A percentile compares a stretch with the other conserved stretches of the same genome.
These are phyloP conservation scores for Meloidogyne hapla DNA, from an alignment of 1,140 invertebrate genomes.

Conservation along the genomic window DNA sequence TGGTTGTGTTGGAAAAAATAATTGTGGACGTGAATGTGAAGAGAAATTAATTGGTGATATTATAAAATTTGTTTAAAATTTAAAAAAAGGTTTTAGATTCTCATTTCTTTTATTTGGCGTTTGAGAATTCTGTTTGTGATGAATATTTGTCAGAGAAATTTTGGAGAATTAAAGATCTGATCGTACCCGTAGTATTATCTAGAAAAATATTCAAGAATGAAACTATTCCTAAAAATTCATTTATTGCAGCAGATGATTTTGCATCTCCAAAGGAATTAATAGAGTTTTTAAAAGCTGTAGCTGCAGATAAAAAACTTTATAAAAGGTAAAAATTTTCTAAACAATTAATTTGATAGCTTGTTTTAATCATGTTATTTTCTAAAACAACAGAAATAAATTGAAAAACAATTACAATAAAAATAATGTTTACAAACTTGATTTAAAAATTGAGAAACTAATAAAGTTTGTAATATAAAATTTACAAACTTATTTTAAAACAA, in stretches of 20 bases:
- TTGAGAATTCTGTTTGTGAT: conserved; percentile 13
- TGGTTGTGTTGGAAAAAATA: not conserved
- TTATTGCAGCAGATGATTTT: conserved; percentile 10
- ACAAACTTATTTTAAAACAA: no score
- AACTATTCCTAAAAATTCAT: not conserved
- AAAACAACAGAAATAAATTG: no score
- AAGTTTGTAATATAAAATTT: no score
- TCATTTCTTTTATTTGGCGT: conserved; percentile 13
- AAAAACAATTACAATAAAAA: no score
- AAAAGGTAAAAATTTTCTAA: not conserved
- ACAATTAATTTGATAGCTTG: no score
- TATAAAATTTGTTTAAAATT: not conserved
- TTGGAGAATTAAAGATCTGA: not conserved
- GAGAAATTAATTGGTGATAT: not conserved
- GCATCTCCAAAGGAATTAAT: not conserved
- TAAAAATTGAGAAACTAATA: no score
- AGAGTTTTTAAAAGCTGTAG: not conserved
- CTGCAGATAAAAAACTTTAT: not conserved
- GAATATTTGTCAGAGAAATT: conserved; percentile 8
- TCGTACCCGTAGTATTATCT: not conserved
- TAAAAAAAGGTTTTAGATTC: not conserved
- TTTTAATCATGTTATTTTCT: no score
- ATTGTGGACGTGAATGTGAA: not conserved
- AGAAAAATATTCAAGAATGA: not conserved
- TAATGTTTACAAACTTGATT: no score